These are phyloP conservation scores for Paratrypauchen microcephalus DNA, from an alignment of 2,797 vertebrate species.

Conservation along the genomic window DNA sequence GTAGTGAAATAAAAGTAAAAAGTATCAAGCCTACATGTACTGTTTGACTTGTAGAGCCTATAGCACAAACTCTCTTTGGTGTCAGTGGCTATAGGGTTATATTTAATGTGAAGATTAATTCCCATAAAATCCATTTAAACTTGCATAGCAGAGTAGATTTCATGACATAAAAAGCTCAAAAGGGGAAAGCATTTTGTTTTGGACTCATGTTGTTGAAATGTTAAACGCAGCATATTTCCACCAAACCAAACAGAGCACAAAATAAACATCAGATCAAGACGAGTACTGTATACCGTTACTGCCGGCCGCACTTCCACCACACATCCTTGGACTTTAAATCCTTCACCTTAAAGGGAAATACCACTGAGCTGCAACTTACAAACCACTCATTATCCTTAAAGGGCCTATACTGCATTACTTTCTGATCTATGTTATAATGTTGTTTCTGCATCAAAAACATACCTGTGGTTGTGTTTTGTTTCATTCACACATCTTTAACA, in stretches of 20 bases:
- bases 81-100: background rate
- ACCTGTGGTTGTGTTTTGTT: too few relatives aligned
- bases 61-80: background rate
- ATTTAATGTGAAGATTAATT: background rate
- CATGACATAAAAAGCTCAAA: background rate
- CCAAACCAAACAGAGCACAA: constrained; percentile 20
- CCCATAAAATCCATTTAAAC: background rate
- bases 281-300: constrained; percentile 37
- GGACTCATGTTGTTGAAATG: constrained; percentile 11
- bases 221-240: constrained; percentile 10
- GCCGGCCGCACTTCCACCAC: constrained; percentile 43
- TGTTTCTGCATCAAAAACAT: too few relatives aligned
- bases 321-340: constrained; percentile 26
- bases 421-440: too few relatives aligned
- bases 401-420: too few relatives aligned
- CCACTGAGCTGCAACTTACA: constrained; percentile 30
- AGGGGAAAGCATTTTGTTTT: constrained; percentile 3
- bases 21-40: too few relatives aligned
- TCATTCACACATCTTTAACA: too few relatives aligned
- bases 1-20: too few relatives aligned
- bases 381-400: constrained; percentile 15
- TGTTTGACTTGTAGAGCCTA: too few relatives aligned
- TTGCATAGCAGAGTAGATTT: background rate
- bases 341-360: constrained; percentile 50
- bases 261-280: constrained; percentile 27